Evolutionary conservation across 2,113 vertebrate genomes (phyloP).

Genomic region (Gavia stellata): DNA sequence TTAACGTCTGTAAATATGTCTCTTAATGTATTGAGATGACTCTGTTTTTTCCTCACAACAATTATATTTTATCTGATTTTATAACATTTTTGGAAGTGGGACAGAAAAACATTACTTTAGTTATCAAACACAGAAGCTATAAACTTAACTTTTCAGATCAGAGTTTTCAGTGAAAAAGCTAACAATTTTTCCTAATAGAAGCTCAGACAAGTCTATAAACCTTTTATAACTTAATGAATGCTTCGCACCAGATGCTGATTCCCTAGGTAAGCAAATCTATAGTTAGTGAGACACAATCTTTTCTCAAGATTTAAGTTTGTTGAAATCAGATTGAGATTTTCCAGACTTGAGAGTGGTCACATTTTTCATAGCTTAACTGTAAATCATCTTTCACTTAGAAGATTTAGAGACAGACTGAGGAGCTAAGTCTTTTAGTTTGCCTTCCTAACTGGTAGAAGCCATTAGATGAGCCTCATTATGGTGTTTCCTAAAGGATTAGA

Average conservation of each 20-base stretch:
- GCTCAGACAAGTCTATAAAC: constrained; percentile 37
- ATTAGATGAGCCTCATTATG: constrained; percentile 73
- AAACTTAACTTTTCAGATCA: neutral
- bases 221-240: constrained; percentile 70
- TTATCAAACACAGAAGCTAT: neutral
- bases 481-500: constrained; percentile 68
- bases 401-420: constrained; percentile 82
- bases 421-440: constrained; percentile 81
- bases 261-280: constrained; percentile 5
- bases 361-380: constrained; percentile 83
- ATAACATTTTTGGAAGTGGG: neutral
- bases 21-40: neutral
- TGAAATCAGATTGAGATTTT: constrained; percentile 68
- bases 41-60: neutral
- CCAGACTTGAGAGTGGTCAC: constrained; percentile 75
- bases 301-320: constrained; percentile 64
- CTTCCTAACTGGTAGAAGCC: constrained; percentile 75
- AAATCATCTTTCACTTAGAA: constrained; percentile 88
- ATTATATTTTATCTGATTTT: neutral
- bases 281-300: neutral
- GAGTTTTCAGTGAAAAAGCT: neutral
- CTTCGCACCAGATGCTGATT: constrained; percentile 53
- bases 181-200: neutral
- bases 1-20: neutral
- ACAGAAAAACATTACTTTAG: neutral